Percentiles rank a stretch among this genome's conserved stretches.
Evolutionary conservation across 1,140 invertebrate species (phyloP).

Genomic region (Apocrypta bakeri): DNA sequence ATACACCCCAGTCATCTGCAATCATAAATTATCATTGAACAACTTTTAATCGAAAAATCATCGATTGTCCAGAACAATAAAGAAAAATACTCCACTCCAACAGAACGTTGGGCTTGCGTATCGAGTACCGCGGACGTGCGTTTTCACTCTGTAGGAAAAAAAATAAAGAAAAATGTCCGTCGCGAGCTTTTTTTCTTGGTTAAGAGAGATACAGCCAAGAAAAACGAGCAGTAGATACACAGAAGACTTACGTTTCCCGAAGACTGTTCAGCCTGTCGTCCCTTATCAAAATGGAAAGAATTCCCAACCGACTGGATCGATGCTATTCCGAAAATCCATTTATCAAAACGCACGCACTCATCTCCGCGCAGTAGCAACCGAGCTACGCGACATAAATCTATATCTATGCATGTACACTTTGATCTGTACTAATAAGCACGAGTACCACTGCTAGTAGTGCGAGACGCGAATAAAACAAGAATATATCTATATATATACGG

Average conservation of each 20-base stretch:
- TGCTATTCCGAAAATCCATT: conserved; percentile 24
- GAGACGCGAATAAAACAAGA: neutral
- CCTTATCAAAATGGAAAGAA: conserved; percentile 19
- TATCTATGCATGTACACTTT: neutral
- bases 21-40: neutral
- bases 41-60: neutral
- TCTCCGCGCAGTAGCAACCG: neutral
- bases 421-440: neutral
- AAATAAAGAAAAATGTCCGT: neutral
- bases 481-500: neutral
- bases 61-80: too few relatives aligned
- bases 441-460: neutral
- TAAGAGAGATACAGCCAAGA: neutral
- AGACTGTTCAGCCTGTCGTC: neutral
- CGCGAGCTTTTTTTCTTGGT: neutral
- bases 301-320: neutral
- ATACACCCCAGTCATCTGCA: conserved; percentile 43
- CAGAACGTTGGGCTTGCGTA: too few relatives aligned
- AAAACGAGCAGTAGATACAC: neutral
- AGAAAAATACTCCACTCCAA: too few relatives aligned
- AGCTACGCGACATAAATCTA: neutral
- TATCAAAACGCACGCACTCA: conserved; percentile 6
- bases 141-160: neutral
- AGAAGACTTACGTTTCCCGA: neutral
- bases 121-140: too few relatives aligned